Percentiles rank a stretch among this genome's conserved stretches.
phyloP scores from a whole-genome alignment of 2,797 vertebrate species.

The Etheostoma nigrum region DNA sequence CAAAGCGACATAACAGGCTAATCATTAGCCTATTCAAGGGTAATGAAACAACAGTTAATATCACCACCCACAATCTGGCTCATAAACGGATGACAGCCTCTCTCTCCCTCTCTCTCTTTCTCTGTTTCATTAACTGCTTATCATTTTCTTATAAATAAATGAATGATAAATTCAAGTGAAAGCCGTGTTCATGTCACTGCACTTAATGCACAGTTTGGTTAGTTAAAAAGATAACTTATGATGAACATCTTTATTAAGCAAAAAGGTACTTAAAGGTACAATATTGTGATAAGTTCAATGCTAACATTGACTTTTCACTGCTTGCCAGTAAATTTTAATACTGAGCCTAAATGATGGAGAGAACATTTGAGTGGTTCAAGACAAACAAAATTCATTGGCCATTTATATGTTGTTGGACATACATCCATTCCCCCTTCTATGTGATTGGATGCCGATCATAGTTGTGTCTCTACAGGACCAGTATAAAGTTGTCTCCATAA shows the following conservation, averaged over 20 bases:
- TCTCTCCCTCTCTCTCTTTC: neutral
- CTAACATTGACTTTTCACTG: neutral
- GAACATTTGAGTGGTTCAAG: neutral
- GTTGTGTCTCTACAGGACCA: neutral
- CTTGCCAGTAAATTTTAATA: neutral
- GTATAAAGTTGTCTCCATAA: slow-evolving; percentile 21
- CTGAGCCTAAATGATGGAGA: neutral
- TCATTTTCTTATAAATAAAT: neutral
- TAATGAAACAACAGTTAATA: slow-evolving; percentile 73
- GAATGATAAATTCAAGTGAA: neutral
- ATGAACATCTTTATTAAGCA: slow-evolving; percentile 4
- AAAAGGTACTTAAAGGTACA: neutral
- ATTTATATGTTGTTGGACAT: neutral
- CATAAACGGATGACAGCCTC: slow-evolving; percentile 49
- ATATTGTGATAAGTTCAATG: neutral
- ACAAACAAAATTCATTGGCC: neutral
- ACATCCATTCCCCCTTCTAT: neutral
- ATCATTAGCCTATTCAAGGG: slow-evolving; percentile 74
- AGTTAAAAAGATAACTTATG: neutral
- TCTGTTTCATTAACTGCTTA: neutral
- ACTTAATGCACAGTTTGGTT: neutral
- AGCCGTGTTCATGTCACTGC: neutral
- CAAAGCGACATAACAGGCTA: slow-evolving; percentile 61
- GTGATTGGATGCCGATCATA: neutral
- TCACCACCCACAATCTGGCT: slow-evolving; percentile 62